Base-by-base conservation (phyloP, 2,888 invertebrate species). In the Cephus sareptanus region DNA sequence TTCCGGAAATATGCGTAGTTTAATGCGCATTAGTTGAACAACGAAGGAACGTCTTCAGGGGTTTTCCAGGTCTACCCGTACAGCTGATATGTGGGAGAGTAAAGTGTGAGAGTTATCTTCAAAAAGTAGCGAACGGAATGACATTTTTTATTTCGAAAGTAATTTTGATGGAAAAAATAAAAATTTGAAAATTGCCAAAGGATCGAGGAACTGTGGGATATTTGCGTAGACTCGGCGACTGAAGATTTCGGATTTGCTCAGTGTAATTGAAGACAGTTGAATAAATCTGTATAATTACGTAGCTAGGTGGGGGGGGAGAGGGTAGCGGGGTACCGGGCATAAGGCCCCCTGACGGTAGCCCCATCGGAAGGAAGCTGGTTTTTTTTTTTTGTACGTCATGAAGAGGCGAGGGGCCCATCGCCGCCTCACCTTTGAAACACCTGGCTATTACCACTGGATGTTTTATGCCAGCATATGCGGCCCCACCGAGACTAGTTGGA, bases 401-500 rank as follows among this genome's bases (percentile, higher is more conserved):
- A 70, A 70, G 70, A 69, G 78, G 71, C 76, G 70, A 79, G 81
- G 77, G 79, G 77, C 76, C 74, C 75, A 70, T 73, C 78, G 34
- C 71, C 77, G 80, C 82, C 86, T 90, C 90, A 91, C 90, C 90
- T 90, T 90, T 90, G 86, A 90, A 90, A 90, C 91, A 91, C 91
- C 91, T 91, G 91, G 91, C 90, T 88, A 88, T 89, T 90, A 89
- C 89, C 88, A 85, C 87, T 85, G 83, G 86, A 88, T 89, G 85
- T 88, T 87, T 86, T 86, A 85, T 84, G 82, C 85, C 87, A 87
- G 88, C 90, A 90, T 90, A 90, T 90, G 90, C 87, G 87, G 90
- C 91, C 91, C 91, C 91, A 91, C 91, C 89, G 90, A 87, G 91
- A 91, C 91, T 89, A 87, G 89, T 88, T 85, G 89, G 89, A 89